Evolutionary conservation across 2,888 invertebrate genomes (phyloP).

Genomic region (Sphaerophoria rueppellii): DNA sequence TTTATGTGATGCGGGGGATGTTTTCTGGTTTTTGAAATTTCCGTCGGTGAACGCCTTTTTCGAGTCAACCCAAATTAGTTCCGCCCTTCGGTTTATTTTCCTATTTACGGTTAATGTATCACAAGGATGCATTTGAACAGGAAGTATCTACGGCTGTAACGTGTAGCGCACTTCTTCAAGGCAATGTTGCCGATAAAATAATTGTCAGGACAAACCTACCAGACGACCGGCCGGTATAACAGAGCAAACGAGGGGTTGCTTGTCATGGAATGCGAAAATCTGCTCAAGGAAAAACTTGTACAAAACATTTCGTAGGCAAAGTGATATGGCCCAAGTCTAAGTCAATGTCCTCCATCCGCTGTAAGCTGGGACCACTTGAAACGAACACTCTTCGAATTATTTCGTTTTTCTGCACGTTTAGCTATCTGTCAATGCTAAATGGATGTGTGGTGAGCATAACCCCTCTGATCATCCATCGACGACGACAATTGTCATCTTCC

Average conservation of each 20-base stretch:
- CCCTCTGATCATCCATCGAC: conserved; percentile 44
- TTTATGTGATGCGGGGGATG: conserved; percentile 21
- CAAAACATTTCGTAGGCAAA: conserved; percentile 56
- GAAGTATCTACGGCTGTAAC: not conserved
- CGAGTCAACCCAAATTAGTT: conserved; percentile 80
- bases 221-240: no score
- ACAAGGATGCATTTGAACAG: conserved; percentile 62
- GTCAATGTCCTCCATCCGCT: not conserved
- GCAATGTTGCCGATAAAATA: conserved; percentile 35
- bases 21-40: conserved; percentile 71
- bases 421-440: conserved; percentile 71
- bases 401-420: conserved; percentile 72
- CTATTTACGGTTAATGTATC: conserved; percentile 78
- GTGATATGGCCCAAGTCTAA: not conserved
- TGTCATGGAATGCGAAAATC: conserved; percentile 62
- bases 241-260: conserved; percentile 35
- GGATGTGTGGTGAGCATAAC: conserved; percentile 63
- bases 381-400: conserved; percentile 34
- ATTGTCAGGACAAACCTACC: conserved; percentile 20
- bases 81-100: conserved; percentile 82
- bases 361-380: not conserved
- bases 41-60: conserved; percentile 64
- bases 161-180: not conserved
- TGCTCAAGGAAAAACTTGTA: conserved; percentile 38
- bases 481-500: conserved; percentile 59